phyloP scores from a whole-genome alignment of 2,888 invertebrate species.

The Aplocera efformata region DNA sequence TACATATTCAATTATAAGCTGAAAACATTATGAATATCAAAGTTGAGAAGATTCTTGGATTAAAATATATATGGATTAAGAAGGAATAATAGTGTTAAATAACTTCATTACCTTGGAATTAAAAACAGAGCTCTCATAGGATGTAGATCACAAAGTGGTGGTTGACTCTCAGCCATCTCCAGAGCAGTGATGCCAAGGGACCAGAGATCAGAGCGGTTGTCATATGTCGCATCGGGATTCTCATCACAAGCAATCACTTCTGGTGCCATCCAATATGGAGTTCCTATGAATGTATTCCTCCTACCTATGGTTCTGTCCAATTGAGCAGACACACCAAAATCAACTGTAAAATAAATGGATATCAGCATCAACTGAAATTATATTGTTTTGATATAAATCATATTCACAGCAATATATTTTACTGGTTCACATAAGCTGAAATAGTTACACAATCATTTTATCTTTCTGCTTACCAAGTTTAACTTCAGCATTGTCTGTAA shows the following conservation, averaged over 20 bases:
- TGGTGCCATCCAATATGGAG: slow-evolving; percentile 99
- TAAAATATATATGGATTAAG: too few species aligned
- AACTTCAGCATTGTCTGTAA: slow-evolving; percentile 99
- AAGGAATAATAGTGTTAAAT: too few species aligned
- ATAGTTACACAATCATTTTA: slow-evolving; percentile 5
- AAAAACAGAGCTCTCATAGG: slow-evolving; percentile 99
- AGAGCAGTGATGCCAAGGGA: slow-evolving; percentile 97
- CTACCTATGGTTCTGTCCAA: slow-evolving; percentile 99
- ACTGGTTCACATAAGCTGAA: too few species aligned
- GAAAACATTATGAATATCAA: too few species aligned
- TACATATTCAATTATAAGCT: too few species aligned
- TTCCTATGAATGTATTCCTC: slow-evolving; percentile 99
- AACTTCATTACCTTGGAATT: slow-evolving; percentile 85
- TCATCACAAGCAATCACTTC: slow-evolving; percentile 99
- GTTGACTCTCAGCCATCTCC: slow-evolving; percentile 99
- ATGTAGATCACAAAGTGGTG: slow-evolving; percentile 99
- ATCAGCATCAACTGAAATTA: slow-evolving; percentile 11
- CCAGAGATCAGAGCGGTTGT: slow-evolving; percentile 96
- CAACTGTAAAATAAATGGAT: slow-evolving; percentile 85
- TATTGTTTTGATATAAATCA: too few species aligned
- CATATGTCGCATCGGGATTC: slow-evolving; percentile 99
- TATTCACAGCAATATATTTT: too few species aligned
- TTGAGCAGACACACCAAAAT: slow-evolving; percentile 99
- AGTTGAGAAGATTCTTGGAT: too few species aligned
- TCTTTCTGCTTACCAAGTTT: slow-evolving; percentile 87